Conservation (phyloP, 2,888 invertebrate species). For the Dynastes tityus region DNA sequence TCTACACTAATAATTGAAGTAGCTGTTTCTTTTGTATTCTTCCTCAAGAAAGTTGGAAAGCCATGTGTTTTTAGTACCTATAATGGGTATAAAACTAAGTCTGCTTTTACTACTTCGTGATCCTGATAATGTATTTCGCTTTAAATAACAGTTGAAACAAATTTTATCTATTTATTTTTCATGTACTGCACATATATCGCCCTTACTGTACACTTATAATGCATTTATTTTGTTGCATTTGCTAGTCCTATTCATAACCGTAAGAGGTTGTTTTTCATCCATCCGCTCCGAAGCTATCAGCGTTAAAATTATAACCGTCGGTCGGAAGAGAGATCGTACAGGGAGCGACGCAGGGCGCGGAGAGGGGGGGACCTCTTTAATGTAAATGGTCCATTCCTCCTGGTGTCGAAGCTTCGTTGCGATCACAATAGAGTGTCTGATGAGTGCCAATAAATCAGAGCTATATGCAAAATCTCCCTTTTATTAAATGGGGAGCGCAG, state of each 20-base stretch:
- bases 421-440: constrained; percentile 72
- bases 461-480: constrained; percentile 69
- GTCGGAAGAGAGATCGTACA: constrained; percentile 2
- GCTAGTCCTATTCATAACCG: constrained; percentile 20
- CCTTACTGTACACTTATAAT: too few relatives aligned
- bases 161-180: too few relatives aligned
- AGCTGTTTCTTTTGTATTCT: too few relatives aligned
- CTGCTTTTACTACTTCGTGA: too few relatives aligned
- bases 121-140: too few relatives aligned
- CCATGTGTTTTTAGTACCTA: too few relatives aligned
- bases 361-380: constrained; percentile 57
- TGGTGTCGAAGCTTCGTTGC: constrained; percentile 52
- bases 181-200: too few relatives aligned
- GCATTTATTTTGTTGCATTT: constrained; percentile 5
- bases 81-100: too few relatives aligned
- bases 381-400: constrained; percentile 68
- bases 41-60: too few relatives aligned
- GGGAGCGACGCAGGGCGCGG: not conserved
- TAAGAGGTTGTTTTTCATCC: constrained; percentile 31
- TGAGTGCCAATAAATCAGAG: constrained; percentile 75
- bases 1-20: too few relatives aligned
- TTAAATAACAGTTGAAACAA: too few relatives aligned
- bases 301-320: constrained; percentile 27
- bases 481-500: constrained; percentile 59
- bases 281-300: constrained; percentile 26